Percentiles rank a stretch among this genome's conserved stretches.
These are phyloP conservation scores for Urocyon cinereoargenteus DNA, from an alignment of 2,797 vertebrate species.

Conservation along the genomic window DNA sequence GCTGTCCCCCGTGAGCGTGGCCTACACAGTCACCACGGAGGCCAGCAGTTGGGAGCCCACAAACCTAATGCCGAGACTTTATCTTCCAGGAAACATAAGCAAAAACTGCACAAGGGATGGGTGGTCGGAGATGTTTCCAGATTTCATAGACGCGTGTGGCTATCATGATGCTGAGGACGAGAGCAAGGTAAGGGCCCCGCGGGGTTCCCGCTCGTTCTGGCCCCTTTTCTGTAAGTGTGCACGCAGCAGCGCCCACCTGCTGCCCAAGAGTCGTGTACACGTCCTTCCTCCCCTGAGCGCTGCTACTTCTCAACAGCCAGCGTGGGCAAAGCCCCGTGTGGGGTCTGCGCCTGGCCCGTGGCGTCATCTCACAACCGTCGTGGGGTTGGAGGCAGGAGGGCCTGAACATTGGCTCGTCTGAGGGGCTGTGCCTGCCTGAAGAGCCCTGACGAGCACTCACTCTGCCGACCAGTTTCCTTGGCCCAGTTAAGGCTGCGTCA, in stretches of 20 bases:
- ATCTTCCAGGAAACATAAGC: constrained; percentile 93
- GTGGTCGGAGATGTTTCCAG: constrained; percentile 94
- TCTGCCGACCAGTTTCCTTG: not conserved
- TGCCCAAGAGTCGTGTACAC: not conserved
- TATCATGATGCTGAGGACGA: constrained; percentile 87
- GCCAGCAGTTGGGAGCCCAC: no score
- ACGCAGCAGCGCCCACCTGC: fast-evolving
- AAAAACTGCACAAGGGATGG: constrained; percentile 93
- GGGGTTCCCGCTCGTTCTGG: fast-evolving
- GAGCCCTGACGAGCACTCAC: fast-evolving
- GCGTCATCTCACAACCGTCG: fast-evolving
- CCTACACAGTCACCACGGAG: not conserved
- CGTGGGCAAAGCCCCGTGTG: fast-evolving
- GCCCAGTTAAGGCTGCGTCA: not conserved
- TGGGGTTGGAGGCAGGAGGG: no score
- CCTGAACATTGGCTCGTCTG: not conserved
- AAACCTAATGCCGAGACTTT: constrained; percentile 50
- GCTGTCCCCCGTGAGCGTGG: no score
- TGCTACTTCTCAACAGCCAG: no score
- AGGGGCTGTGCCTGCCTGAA: not conserved
- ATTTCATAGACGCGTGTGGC: constrained; percentile 91
- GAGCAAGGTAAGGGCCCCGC: constrained; percentile 87
- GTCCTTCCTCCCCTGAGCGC: not conserved
- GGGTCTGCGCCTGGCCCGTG: fast-evolving
- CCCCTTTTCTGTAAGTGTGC: no score